phyloP scores from a whole-genome alignment of 2,888 invertebrate species.

The Idaea biselata region DNA sequence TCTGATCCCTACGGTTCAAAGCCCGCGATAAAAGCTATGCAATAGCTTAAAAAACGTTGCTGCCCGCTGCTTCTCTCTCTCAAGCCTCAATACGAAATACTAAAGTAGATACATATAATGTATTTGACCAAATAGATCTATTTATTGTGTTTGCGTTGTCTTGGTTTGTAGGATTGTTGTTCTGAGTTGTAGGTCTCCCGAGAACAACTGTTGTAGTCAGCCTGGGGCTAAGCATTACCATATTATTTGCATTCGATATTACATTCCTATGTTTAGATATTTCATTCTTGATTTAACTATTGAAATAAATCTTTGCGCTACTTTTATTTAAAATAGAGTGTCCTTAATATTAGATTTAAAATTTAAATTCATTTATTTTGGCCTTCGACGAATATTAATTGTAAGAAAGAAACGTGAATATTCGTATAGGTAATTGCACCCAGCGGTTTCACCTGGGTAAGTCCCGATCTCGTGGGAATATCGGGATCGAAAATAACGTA shows the following conservation, averaged over 20 bases:
- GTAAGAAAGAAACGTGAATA: too few relatives aligned
- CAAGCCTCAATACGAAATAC: not conserved
- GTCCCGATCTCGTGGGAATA: too few relatives aligned
- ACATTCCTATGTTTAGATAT: not conserved
- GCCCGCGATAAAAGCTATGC: too few relatives aligned
- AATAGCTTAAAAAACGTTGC: too few relatives aligned
- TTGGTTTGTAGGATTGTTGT: not conserved
- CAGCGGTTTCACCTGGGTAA: too few relatives aligned
- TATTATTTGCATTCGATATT: not conserved
- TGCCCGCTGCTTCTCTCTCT: too few relatives aligned
- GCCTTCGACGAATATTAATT: too few relatives aligned
- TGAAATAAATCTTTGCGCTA: not conserved
- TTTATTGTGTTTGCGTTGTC: not conserved
- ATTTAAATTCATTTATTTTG: not conserved
- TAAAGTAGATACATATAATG: not conserved
- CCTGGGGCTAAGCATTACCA: not conserved
- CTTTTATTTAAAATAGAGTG: not conserved
- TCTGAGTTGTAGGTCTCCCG: not conserved
- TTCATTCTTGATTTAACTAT: constrained; percentile 1
- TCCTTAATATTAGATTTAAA: not conserved
- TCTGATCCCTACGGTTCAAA: too few relatives aligned
- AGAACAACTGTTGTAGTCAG: not conserved
- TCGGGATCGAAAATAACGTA: too few relatives aligned
- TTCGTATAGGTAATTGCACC: too few relatives aligned
- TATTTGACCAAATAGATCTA: not conserved